These are phyloP conservation scores for Lontra canadensis DNA, from an alignment of 2,113 vertebrate species.

Conservation along the genomic window DNA sequence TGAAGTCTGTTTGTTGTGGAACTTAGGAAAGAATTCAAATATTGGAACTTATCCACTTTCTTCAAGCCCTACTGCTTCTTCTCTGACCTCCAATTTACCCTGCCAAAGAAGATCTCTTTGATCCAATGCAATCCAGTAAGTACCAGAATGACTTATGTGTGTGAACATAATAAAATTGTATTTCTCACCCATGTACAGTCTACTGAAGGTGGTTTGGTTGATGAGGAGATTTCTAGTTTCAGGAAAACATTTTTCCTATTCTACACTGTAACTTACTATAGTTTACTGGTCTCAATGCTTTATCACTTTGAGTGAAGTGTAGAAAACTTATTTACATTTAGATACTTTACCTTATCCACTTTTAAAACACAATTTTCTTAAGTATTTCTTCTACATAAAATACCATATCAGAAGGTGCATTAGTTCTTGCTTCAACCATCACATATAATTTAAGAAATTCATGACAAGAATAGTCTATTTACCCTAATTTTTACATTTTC, in stretches of 20 bases:
- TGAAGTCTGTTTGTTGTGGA: background rate
- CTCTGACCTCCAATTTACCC: background rate
- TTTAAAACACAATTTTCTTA: background rate
- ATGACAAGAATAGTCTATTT: background rate
- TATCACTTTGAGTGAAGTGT: background rate
- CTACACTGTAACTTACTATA: background rate
- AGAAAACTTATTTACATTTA: background rate
- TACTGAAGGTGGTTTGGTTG: background rate
- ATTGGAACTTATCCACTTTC: background rate
- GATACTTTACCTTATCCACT: background rate
- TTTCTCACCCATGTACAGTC: background rate
- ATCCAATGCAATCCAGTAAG: background rate
- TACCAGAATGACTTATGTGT: background rate
- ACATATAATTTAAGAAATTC: conserved; percentile 14
- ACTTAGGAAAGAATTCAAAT: background rate
- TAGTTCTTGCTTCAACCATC: background rate
- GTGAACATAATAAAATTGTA: background rate
- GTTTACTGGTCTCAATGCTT: background rate
- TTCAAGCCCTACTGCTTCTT: background rate
- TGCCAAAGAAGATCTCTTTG: background rate
- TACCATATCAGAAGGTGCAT: background rate
- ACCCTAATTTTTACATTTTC: background rate
- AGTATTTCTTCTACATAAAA: background rate
- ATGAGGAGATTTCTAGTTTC: conserved; percentile 6
- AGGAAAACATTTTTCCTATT: background rate